phyloP scores from a whole-genome alignment of 2,797 vertebrate genomes.

The Melanogrammus aeglefinus region DNA sequence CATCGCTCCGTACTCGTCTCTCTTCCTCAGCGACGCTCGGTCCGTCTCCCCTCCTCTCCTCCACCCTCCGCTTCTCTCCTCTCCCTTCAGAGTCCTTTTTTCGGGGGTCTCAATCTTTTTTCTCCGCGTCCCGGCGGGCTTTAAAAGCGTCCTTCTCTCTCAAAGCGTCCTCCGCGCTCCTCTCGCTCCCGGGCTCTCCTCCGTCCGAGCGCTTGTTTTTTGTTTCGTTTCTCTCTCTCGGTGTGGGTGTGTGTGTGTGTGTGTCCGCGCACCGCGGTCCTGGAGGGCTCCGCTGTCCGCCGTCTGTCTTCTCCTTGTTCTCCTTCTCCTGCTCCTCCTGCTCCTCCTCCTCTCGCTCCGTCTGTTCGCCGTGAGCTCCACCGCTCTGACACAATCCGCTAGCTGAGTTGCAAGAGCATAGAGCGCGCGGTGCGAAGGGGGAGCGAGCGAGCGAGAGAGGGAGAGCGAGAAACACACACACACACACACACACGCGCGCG shows the following conservation, averaged over 20 bases:
- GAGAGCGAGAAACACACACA: conserved; percentile 10
- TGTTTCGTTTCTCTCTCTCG: too few relatives aligned
- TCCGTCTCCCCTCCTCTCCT: conserved; percentile 62
- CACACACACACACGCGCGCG: conserved; percentile 3
- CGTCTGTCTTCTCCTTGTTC: too few relatives aligned
- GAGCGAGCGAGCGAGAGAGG: conserved; percentile 22
- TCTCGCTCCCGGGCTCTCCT: too few relatives aligned
- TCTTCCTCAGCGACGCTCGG: conserved; percentile 60
- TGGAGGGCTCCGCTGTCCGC: too few relatives aligned
- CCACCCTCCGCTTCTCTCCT: conserved; percentile 60
- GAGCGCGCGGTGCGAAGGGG: conserved; percentile 20
- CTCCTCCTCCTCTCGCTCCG: conserved; percentile 43
- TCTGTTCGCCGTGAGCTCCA: conserved; percentile 46
- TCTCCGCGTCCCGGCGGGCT: conserved; percentile 13
- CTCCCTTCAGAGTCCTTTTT: conserved; percentile 61
- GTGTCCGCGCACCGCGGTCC: too few relatives aligned
- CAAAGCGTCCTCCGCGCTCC: too few relatives aligned
- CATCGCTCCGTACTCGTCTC: conserved; percentile 73
- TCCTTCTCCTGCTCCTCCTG: conserved; percentile 1
- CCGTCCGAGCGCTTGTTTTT: too few relatives aligned
- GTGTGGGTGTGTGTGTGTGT: too few relatives aligned
- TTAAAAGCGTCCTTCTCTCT: too few relatives aligned
- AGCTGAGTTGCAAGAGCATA: conserved; percentile 51
- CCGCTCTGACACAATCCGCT: conserved; percentile 50
- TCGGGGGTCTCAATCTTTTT: conserved; percentile 63